Evolutionary conservation across 2,888 invertebrate genomes (phyloP).

Genomic region (Limnephilus marmoratus): DNA sequence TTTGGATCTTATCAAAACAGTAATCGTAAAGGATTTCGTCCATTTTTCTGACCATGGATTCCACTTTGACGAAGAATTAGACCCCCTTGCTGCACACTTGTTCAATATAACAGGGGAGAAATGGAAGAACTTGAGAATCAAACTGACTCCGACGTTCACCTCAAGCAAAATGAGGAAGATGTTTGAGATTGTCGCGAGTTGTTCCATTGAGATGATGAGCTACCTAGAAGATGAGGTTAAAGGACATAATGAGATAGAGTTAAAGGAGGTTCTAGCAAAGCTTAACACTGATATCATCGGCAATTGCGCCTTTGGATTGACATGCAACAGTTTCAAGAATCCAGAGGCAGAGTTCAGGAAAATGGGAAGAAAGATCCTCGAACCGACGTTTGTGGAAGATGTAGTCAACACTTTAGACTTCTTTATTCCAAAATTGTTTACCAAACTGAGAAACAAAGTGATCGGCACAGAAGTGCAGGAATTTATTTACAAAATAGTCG

Average conservation of each 20-base stretch:
- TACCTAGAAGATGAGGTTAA: constrained; percentile 59
- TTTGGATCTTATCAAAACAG: constrained; percentile 68
- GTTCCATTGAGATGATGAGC: constrained; percentile 72
- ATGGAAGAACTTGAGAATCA: constrained; percentile 77
- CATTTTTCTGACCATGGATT: constrained; percentile 70
- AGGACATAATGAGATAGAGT: constrained; percentile 69
- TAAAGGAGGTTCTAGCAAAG: constrained; percentile 72
- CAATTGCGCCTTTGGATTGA: constrained; percentile 74
- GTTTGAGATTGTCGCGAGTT: constrained; percentile 74
- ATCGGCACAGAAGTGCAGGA: constrained; percentile 62
- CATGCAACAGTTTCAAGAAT: constrained; percentile 72
- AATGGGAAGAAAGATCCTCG: constrained; percentile 63
- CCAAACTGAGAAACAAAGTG: constrained; percentile 19
- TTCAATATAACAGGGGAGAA: constrained; percentile 73
- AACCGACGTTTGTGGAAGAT: neutral
- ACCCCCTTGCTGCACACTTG: constrained; percentile 75
- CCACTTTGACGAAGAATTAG: constrained; percentile 73
- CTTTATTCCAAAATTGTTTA: constrained; percentile 36
- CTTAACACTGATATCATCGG: constrained; percentile 76
- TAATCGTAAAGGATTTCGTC: constrained; percentile 70
- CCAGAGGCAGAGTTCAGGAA: constrained; percentile 70
- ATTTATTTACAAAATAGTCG: constrained; percentile 73
- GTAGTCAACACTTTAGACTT: constrained; percentile 31
- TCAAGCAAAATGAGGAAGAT: constrained; percentile 79
- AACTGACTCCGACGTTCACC: constrained; percentile 78